Evolutionary conservation across 2,797 vertebrate species (phyloP).

Genomic region (Eospalax fontanierii): DNA sequence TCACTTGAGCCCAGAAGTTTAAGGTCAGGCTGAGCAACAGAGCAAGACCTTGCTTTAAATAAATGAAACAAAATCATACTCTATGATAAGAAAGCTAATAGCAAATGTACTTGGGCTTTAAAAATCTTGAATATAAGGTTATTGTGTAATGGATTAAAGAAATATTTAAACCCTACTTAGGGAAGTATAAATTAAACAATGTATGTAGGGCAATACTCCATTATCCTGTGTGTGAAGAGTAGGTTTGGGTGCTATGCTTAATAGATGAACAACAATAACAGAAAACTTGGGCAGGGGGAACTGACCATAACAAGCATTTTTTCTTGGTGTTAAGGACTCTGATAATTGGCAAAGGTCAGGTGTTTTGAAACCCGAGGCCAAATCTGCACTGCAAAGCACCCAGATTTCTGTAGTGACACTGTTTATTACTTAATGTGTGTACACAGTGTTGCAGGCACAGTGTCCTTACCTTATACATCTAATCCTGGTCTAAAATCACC

Average conservation of each 20-base stretch:
- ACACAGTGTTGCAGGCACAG: background rate
- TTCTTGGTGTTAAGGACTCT: background rate
- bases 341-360: background rate
- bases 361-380: background rate
- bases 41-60: background rate
- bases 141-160: background rate
- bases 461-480: background rate
- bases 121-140: background rate
- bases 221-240: background rate
- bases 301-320: background rate
- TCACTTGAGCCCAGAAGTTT: background rate
- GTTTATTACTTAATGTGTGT: background rate
- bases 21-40: background rate
- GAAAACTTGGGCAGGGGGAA: background rate
- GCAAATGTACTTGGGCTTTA: background rate
- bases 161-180: constrained; percentile 44
- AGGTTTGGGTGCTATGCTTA: constrained; percentile 42
- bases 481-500: background rate
- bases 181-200: background rate
- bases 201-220: background rate
- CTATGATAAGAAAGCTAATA: constrained; percentile 24
- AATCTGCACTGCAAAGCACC: background rate
- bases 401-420: background rate
- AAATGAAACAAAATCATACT: background rate
- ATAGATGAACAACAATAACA: background rate